Conservation (phyloP, 2,113 vertebrate genomes). For the Triplophysa rosa region DNA sequence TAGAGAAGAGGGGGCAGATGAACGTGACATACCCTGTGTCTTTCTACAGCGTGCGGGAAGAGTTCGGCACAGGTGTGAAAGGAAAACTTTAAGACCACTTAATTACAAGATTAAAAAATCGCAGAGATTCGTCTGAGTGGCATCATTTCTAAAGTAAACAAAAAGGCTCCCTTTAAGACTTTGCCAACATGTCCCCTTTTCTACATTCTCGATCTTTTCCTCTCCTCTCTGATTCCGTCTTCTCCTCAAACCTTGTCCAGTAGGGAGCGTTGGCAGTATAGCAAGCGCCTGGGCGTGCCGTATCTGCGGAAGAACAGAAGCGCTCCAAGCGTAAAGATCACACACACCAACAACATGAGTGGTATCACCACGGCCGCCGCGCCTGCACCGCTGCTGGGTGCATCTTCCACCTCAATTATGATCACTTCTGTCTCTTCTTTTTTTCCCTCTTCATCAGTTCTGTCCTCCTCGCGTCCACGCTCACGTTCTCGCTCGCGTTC, state of each 20-base stretch:
- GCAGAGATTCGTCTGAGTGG: constrained; percentile 15
- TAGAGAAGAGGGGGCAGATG: constrained; percentile 36
- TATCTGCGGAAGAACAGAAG: constrained; percentile 83
- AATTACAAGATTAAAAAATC: constrained; percentile 13
- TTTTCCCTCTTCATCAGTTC: constrained; percentile 19
- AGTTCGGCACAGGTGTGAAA: constrained; percentile 24
- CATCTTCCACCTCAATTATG: constrained; percentile 75
- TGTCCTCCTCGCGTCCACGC: constrained; percentile 17
- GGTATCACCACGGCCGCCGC: constrained; percentile 78
- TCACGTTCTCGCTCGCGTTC: constrained; percentile 27
- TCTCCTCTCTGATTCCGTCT: background rate
- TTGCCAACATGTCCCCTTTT: constrained; percentile 19
- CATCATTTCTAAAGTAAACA: constrained; percentile 35
- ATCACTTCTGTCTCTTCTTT: constrained; percentile 77
- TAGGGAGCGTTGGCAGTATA: constrained; percentile 88
- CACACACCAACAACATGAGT: constrained; percentile 79
- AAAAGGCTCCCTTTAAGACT: background rate
- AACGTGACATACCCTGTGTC: constrained; percentile 39
- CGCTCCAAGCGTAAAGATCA: constrained; percentile 77
- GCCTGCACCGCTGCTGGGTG: constrained; percentile 55
- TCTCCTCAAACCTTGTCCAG: constrained; percentile 84
- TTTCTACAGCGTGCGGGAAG: constrained; percentile 14
- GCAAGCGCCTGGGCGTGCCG: constrained; percentile 84
- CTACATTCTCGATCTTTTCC: background rate
- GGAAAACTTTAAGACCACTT: background rate